phyloP scores from a whole-genome alignment of 1,140 invertebrate genomes.

The Drosophila insularis region DNA sequence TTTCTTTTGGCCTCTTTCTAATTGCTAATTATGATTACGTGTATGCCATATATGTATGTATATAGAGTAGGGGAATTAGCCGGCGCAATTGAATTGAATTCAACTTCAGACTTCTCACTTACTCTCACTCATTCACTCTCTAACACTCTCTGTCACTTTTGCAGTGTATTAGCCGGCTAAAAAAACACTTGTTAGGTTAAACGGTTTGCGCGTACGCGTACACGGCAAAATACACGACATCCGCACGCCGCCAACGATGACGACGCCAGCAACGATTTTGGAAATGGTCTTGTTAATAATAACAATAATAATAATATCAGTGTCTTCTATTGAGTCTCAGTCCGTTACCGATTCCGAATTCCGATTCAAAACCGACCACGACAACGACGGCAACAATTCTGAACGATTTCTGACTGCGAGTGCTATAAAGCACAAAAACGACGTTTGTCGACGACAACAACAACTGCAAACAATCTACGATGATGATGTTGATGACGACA shows the following conservation, averaged over 20 bases:
- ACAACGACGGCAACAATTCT: slow-evolving; percentile 73
- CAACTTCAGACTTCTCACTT: slow-evolving; percentile 18
- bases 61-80: not conserved
- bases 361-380: slow-evolving; percentile 71
- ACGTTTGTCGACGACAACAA: slow-evolving; percentile 38
- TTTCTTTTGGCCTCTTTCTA: slow-evolving; percentile 41
- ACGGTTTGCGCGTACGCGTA: slow-evolving; percentile 46
- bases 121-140: not conserved
- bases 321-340: not conserved
- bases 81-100: slow-evolving; percentile 61
- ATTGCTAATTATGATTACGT: slow-evolving; percentile 63
- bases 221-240: slow-evolving; percentile 24
- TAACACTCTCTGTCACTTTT: slow-evolving; percentile 1
- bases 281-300: slow-evolving; percentile 23
- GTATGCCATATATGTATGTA: slow-evolving; percentile 2
- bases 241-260: slow-evolving; percentile 7
- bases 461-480: slow-evolving; percentile 12
- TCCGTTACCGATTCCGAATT: slow-evolving; percentile 45
- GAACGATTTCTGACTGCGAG: slow-evolving; percentile 74
- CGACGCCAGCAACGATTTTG: slow-evolving; percentile 33
- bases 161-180: slow-evolving; percentile 41
- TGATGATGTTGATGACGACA: slow-evolving; percentile 4
- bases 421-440: slow-evolving; percentile 76
- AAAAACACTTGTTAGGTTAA: slow-evolving; percentile 38
- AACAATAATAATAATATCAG: slow-evolving; percentile 16